Evolutionary conservation across 1,140 invertebrate genomes (phyloP), one percentile per base, ranked within the genome.

Genomic region (Drosophila varians): DNA sequence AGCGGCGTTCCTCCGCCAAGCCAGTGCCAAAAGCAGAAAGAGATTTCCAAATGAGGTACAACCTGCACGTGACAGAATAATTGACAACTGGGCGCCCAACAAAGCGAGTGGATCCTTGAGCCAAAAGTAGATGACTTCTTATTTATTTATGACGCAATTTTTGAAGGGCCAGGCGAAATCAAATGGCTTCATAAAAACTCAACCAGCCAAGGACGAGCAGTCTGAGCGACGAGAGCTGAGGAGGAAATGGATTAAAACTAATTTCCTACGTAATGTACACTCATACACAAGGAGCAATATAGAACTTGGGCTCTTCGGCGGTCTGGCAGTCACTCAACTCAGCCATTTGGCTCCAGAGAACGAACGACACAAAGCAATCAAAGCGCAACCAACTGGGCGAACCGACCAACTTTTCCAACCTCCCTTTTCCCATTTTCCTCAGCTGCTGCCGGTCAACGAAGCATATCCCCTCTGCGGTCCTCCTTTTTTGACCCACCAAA

Each of bases 181-280:
- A 56, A 56, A 56, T 54, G 26, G 43, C 45, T 56, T 56, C 43
- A 56, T 48, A 65, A 62, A 48, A 47, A 56, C 45, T 23, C 11
- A 49, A 4, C 16, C 36, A 21, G 49, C 8, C 25, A 61, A 73
- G 43, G 48, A n/a, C n/a, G n/a, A n/a, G n/a, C n/a, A n/a, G n/a
- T n/a, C n/a, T n/a, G n/a, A n/a, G n/a, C 45, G 51, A 38, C 42
- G 56, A 9, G 38, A 58, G 48, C 40, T 18, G 40, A 21, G 14
- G 53, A 74, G 76, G 80, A 84, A 80, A 76, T 76, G 62, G 80
- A 84, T 80, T 84, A 84, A 84, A 86, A 84, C 80, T 87, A 86
- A 86, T 86, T 86, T 86, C 82, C 83, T 62, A 62, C 76, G 80
- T 68, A 84, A 79, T 68, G 64, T 64, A 58, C 60, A 74, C 64